A percentile compares a stretch with the other conserved stretches of the same genome.
These are phyloP conservation scores for Carlito syrichta DNA, from an alignment of 2,113 vertebrate species.

Conservation along the genomic window DNA sequence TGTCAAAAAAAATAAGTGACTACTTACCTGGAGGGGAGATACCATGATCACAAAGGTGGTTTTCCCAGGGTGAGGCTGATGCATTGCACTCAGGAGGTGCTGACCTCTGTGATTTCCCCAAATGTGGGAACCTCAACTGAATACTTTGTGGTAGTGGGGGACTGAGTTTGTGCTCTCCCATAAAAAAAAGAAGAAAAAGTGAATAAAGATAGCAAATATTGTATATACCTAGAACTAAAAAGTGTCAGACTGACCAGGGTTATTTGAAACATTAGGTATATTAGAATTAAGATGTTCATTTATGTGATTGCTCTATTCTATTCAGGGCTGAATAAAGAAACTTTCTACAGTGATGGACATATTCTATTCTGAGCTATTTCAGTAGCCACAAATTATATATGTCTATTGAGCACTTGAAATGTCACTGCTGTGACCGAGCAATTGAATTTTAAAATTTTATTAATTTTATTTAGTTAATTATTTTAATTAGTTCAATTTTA, in stretches of 20 bases:
- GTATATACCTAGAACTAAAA: background rate
- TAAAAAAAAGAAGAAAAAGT: too few species aligned
- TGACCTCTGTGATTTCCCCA: too few species aligned
- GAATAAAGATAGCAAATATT: background rate
- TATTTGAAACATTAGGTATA: background rate
- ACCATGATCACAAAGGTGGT: too few species aligned
- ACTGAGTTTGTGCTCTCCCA: too few species aligned
- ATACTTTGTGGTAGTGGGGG: too few species aligned
- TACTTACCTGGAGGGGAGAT: too few species aligned
- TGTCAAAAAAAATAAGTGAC: too few species aligned
- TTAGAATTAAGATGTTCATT: background rate
- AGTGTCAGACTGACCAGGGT: rapidly evolving
- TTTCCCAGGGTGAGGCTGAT: too few species aligned
- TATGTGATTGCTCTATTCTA: background rate
- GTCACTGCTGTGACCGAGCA: background rate
- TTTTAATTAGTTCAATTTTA: background rate
- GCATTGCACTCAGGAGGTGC: too few species aligned
- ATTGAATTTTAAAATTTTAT: background rate
- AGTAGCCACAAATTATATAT: background rate
- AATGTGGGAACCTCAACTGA: too few species aligned
- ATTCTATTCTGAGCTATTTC: background rate
- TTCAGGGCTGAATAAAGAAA: background rate
- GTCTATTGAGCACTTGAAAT: background rate
- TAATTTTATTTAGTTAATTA: background rate
- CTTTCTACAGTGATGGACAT: background rate